A percentile compares a stretch with the other conserved stretches of the same genome.
Evolutionary conservation across 2,888 invertebrate species (phyloP).

Genomic region (Dryocosmus kuriphilus): DNA sequence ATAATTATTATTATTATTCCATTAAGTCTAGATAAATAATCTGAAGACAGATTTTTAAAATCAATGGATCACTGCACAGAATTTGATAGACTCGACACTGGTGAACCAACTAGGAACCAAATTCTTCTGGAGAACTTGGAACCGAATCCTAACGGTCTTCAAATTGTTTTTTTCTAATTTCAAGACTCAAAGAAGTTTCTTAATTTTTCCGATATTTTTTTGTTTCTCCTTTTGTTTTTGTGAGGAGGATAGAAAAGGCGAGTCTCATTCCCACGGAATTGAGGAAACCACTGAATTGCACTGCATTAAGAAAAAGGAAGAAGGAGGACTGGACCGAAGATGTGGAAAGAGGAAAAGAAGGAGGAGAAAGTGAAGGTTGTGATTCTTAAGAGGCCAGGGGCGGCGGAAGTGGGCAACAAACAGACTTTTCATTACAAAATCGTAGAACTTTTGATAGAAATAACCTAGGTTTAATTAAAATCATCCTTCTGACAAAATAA

Average conservation of each 20-base stretch:
- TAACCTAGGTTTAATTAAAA: too few relatives aligned
- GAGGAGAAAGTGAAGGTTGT: constrained; percentile 48
- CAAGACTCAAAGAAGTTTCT: not conserved
- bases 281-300: constrained; percentile 43
- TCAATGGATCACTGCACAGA: not conserved
- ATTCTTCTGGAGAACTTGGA: constrained; percentile 36
- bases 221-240: constrained; percentile 1
- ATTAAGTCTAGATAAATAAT: not conserved
- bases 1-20: too few relatives aligned
- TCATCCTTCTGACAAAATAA: too few relatives aligned
- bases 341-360: constrained; percentile 51
- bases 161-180: not conserved
- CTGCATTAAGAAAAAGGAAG: constrained; percentile 17
- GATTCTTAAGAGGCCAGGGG: constrained; percentile 50
- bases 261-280: constrained; percentile 73
- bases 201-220: not conserved
- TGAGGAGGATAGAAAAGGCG: constrained; percentile 68
- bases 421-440: too few relatives aligned
- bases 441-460: too few relatives aligned
- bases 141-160: constrained; percentile 25
- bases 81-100: not conserved
- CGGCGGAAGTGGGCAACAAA: constrained; percentile 41
- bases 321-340: constrained; percentile 27
- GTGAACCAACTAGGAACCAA: not conserved
- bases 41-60: not conserved